Base-by-base conservation (phyloP, 2,113 vertebrate genomes). In the Pollimyrus isidori region DNA sequence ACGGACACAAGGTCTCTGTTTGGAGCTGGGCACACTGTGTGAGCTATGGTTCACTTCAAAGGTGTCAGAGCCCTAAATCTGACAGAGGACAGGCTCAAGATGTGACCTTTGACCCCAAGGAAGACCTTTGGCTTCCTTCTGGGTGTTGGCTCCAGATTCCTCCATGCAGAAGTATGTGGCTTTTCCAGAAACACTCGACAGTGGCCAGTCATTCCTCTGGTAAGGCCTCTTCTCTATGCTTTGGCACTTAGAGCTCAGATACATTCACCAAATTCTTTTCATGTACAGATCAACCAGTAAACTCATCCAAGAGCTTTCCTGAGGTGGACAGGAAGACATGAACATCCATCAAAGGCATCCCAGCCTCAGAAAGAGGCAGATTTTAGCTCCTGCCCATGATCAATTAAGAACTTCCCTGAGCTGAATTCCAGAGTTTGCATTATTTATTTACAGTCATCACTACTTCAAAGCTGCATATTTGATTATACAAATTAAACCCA, bases 71-170 rank as follows among this genome's bases (percentile, higher is more conserved):
- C n/a, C 30, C 86, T n/a, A 45, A 30, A 50, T 58, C 87, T 87
- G 87, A 87, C 53, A 42, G 35, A 87, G 56, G 53, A 87, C 56
- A 87, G 87, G 30, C 87, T 87, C 87, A 87, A 87, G 26, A 62
- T 65, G 87, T 62, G 56, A 87, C 53, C 87, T 65, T 65, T 65
- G 56, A 87, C 87, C 52, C 53, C 10, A 62, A 56, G 19, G 11
- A 49, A 56, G 19, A 53, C 86, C 52, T 58, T 3, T 17, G 7
- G 35, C 13, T 52, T 45, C 52, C 35, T 87, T 53, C 87, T 87
- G 87, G 52, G 39, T n/a, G 58, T 35, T 87, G 56, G 19, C 35
- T 39, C 52, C 7, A 45, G 52, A 87, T 87, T 87, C 19, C 39
- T 56, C 30, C n/a, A 50, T 50, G n/a, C 85, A 87, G 50, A 39